Evolutionary conservation across 2,888 invertebrate genomes (phyloP).

Genomic region (Anaspis maculata): DNA sequence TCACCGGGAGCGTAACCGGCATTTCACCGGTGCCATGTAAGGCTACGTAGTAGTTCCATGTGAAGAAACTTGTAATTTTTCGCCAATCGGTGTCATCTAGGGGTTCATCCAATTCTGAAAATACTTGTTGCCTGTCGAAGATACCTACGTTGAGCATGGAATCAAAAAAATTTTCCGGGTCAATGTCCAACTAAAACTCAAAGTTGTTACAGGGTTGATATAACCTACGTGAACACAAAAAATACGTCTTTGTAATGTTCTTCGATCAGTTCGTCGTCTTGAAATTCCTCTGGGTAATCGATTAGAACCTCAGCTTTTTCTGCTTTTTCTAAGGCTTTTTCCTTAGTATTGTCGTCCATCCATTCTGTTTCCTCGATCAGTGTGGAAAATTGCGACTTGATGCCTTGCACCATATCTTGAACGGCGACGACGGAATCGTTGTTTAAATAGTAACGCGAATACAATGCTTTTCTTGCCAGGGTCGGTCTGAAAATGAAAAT

Average conservation of each 20-base stretch:
- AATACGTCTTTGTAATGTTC: constrained; percentile 60
- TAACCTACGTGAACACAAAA: background rate
- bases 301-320: constrained; percentile 73
- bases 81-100: constrained; percentile 50
- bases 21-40: constrained; percentile 37
- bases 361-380: constrained; percentile 70
- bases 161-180: too few species aligned
- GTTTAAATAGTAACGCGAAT: constrained; percentile 73
- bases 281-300: constrained; percentile 78
- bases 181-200: too few species aligned
- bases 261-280: constrained; percentile 66
- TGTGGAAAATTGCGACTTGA: constrained; percentile 62
- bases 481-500: constrained; percentile 45
- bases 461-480: constrained; percentile 66
- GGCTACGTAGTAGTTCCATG: constrained; percentile 39
- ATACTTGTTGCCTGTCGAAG: constrained; percentile 48
- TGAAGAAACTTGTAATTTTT: constrained; percentile 42
- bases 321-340: constrained; percentile 63
- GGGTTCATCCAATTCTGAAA: constrained; percentile 48
- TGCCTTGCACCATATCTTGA: constrained; percentile 71
- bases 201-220: background rate
- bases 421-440: constrained; percentile 70
- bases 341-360: constrained; percentile 77
- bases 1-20: constrained; percentile 68
- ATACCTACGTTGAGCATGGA: constrained; percentile 51